These are phyloP conservation scores for Cremastinae sp. DNA, from an alignment of 2,888 invertebrate genomes.

Conservation along the genomic window DNA sequence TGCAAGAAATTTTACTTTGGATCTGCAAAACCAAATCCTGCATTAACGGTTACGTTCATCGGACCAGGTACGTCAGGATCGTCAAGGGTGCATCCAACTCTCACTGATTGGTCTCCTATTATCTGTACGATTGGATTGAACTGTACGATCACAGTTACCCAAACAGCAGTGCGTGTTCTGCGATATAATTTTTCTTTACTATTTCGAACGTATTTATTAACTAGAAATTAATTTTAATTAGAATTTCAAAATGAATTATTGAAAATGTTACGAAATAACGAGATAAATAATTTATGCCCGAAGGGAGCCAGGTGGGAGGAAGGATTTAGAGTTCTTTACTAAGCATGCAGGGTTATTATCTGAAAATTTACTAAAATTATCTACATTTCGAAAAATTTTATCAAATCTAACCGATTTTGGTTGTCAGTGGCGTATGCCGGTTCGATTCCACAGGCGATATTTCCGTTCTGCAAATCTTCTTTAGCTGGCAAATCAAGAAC, in stretches of 20 bases:
- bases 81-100: conserved; percentile 88
- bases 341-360: too few species aligned
- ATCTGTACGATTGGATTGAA: conserved; percentile 92
- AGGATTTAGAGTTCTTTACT: too few species aligned
- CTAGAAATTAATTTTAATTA: not conserved
- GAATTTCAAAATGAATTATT: not conserved
- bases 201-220: not conserved
- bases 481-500: conserved; percentile 82
- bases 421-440: conserved; percentile 75
- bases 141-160: conserved; percentile 89
- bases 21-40: conserved; percentile 82
- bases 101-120: conserved; percentile 90
- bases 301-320: too few species aligned
- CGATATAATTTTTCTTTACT: conserved; percentile 11
- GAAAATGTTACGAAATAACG: too few species aligned
- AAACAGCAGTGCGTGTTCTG: conserved; percentile 85
- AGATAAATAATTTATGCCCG: too few species aligned
- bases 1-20: conserved; percentile 79
- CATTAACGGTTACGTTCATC: conserved; percentile 81
- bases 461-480: conserved; percentile 62
- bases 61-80: conserved; percentile 79
- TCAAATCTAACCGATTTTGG: conserved; percentile 72
- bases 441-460: conserved; percentile 73
- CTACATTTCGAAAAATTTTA: too few species aligned
- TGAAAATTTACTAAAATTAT: too few species aligned